Evolutionary conservation across 1,140 invertebrate genomes (phyloP).

Genomic region (Manduca sexta): DNA sequence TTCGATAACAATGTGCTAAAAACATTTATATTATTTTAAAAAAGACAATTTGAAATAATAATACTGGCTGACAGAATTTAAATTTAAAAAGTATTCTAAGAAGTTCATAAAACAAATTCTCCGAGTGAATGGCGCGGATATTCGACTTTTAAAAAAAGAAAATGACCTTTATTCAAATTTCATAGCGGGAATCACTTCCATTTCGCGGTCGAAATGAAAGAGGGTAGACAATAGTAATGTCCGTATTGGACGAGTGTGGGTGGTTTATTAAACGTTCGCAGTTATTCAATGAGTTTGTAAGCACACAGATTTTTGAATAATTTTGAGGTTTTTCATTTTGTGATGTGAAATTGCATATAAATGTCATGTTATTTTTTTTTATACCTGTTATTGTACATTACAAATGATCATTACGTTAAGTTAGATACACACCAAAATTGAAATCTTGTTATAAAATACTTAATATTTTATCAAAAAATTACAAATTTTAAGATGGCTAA

Average conservation of each 20-base stretch:
- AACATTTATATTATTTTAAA: no score
- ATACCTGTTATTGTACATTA: not conserved
- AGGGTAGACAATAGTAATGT: conserved; percentile 19
- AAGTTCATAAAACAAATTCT: conserved; percentile 1
- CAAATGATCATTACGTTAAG: not conserved
- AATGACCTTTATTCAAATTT: conserved; percentile 30
- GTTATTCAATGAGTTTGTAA: not conserved
- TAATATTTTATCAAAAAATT: no score
- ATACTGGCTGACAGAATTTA: no score
- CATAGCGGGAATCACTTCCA: conserved; percentile 19
- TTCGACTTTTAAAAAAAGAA: conserved; percentile 16
- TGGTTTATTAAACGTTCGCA: conserved; percentile 17
- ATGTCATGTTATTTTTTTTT: not conserved
- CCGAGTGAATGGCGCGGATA: conserved; percentile 6
- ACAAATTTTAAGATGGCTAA: no score
- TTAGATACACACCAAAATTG: not conserved
- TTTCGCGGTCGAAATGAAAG: conserved; percentile 16
- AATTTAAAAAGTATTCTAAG: no score
- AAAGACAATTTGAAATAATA: no score
- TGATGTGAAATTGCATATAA: not conserved
- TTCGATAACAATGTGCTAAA: no score
- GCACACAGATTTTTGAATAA: not conserved
- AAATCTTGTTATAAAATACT: no score
- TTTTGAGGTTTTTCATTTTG: not conserved
- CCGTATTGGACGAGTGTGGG: conserved; percentile 13